A percentile compares a stretch with the other conserved stretches of the same genome.
Evolutionary conservation across 2,888 invertebrate species (phyloP).

Genomic region (Drosophila cyrtoloma): DNA sequence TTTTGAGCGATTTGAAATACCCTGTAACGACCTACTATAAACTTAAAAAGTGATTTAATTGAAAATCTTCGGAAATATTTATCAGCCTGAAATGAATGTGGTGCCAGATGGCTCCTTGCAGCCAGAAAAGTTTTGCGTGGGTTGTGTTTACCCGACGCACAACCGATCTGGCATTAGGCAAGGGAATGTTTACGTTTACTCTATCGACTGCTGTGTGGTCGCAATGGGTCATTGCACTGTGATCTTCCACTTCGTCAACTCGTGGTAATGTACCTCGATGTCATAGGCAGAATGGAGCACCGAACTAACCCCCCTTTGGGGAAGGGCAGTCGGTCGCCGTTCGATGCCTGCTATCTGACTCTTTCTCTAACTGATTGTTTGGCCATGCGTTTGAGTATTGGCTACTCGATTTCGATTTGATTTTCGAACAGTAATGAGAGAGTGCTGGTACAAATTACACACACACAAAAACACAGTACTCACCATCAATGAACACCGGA

Average conservation of each 20-base stretch:
- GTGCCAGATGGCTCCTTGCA: constrained; percentile 11
- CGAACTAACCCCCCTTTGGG: neutral
- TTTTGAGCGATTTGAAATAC: neutral
- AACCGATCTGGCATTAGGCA: constrained; percentile 1
- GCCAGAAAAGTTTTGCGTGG: constrained; percentile 2
- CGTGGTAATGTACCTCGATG: constrained; percentile 76
- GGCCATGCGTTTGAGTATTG: constrained; percentile 26
- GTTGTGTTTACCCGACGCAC: neutral
- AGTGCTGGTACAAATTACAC: constrained; percentile 74
- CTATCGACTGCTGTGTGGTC: constrained; percentile 46
- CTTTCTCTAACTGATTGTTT: constrained; percentile 73
- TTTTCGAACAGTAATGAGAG: constrained; percentile 74
- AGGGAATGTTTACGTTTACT: constrained; percentile 32
- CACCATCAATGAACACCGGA: constrained; percentile 85
- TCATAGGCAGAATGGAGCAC: constrained; percentile 64
- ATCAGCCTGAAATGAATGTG: constrained; percentile 6
- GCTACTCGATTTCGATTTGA: constrained; percentile 19
- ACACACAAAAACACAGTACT: constrained; percentile 83
- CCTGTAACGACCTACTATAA: neutral
- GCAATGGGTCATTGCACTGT: constrained; percentile 84
- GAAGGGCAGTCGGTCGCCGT: constrained; percentile 11
- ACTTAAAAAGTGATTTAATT: neutral
- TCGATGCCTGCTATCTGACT: constrained; percentile 74
- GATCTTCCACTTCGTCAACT: constrained; percentile 65
- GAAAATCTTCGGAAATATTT: neutral